Base-by-base conservation (phyloP, 2,113 vertebrate genomes). In the Mus pahari region DNA sequence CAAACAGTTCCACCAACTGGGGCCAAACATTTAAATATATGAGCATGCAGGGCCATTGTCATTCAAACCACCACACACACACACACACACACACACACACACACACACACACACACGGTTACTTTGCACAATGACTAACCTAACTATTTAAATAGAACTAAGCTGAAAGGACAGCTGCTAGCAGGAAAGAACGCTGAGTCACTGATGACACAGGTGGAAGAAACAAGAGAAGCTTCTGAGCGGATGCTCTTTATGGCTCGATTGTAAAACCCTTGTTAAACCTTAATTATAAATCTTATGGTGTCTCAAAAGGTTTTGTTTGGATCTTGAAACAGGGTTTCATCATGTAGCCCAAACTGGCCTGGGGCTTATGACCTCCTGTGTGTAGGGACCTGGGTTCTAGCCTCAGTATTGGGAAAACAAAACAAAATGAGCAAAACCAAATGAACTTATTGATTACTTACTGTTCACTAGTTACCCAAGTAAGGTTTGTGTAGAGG, bases 141-240 rank as follows among this genome's bases (percentile, higher is more conserved):
- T 77, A 93, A 94, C 68, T 62, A 83, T 84, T 94, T 87, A 93
- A 96, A 81, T 19, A 16, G 64, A 96, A 75, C 75, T 55, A 74
- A 86, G 60, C 24, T 88, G 79, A 77, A 17, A 93, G n/a, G 68
- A 24, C 45, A 92, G 12, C 5, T 17, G 42, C 45, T 42, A 77
- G 50, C 24, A 89, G 26, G 12, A 45, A 79, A 84, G 33, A 95
- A 90, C 53, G 45, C 42, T 64, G 60, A 93, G 36, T 31, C 19
- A 93, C 19, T n/a, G 20, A 64, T 22, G 6, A 8, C 13, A 3
- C 94, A 86, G 24, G 31, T 55, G 42, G 42, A 39, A 87, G 50
- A 95, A 89, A 81, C 75, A 91, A 31, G 36, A 50, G 2, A 60
- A 53, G 7, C 92, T 86, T 84, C 24, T 94, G 58, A 94, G 86